These are phyloP conservation scores for Salminus brasiliensis DNA, from an alignment of 2,113 vertebrate species.

Conservation along the genomic window DNA sequence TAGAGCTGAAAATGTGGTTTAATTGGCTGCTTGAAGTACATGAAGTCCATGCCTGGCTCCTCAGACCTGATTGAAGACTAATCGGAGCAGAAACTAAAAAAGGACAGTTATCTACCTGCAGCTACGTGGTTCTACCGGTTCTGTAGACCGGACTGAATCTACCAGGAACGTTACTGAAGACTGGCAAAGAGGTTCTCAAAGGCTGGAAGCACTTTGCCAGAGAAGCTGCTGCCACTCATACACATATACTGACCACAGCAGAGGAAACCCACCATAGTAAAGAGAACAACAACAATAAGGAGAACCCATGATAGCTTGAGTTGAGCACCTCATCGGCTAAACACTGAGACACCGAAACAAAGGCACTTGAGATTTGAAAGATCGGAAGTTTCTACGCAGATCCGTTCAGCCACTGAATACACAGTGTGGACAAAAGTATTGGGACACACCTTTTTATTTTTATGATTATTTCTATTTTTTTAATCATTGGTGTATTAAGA, in stretches of 20 bases:
- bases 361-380: constrained; percentile 14
- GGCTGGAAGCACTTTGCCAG: not conserved
- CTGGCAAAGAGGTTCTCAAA: not conserved
- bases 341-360: not conserved
- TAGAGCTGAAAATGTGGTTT: not conserved
- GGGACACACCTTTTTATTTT: too few relatives aligned
- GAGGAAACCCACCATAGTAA: not conserved
- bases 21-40: constrained; percentile 2
- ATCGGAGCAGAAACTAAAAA: not conserved
- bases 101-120: not conserved
- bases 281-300: too few relatives aligned
- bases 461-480: too few relatives aligned
- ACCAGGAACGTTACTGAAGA: not conserved
- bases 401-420: too few relatives aligned
- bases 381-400: not conserved
- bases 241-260: not conserved
- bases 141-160: not conserved
- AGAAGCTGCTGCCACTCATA: not conserved
- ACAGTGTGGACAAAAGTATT: too few relatives aligned
- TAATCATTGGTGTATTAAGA: too few relatives aligned
- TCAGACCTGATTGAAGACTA: not conserved
- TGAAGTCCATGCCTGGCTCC: not conserved
- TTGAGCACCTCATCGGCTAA: not conserved
- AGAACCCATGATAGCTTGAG: not conserved
- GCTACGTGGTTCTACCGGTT: not conserved